Base-by-base conservation (phyloP, 2,888 invertebrate species). In the Meganola albula region DNA sequence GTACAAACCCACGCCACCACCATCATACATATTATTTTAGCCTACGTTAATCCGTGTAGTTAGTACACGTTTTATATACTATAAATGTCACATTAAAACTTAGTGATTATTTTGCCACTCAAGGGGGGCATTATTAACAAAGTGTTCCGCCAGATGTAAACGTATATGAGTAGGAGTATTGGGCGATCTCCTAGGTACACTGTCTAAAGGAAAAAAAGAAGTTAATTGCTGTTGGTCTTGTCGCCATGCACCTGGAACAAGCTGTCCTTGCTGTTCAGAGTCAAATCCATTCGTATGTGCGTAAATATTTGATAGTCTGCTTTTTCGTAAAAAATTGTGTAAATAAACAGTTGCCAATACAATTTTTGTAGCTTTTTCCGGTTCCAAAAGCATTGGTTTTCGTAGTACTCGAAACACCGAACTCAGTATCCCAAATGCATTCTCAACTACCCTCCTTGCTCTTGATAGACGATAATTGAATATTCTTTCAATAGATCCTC, bases 141-240 rank as follows among this genome's bases (percentile, higher is more conserved):
- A 38, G 34, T 38, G 38, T 38, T 34, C 34, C 33, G 37, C 37
- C 34, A 34, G 34, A 34, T 39, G 39, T 38, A 34, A 31, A 39
- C 35, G 27, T 35, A 32, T 32, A 27, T 27, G 27, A 33, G 27
- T 27, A 27, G 33, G 27, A 31, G 34, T 39, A 34, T 39, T 29
- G 34, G 39, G 34, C 28, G 28, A 31, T 39, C 39, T 39, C 31
- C 39, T 39, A 34, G 34, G 39, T 34, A 37, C 32, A 33, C 29
- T 11, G 37, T 26, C 29, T 33, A 37, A 33, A 29, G 37, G 37
- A 30, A 33, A 33, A 30, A 37, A 29, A 28, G 29, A 37, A 32
- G 32, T 32, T 32, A 32, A 37, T 37, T 32, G 32, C 29, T 34
- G 34, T 39, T 39, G 37, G 33, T 37, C 35, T 35, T 35, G 35